Evolutionary conservation across 92 coral and sea anemone species (phyloP), one percentile per base, ranked within the genome.

Genomic region (Montipora capitata): DNA sequence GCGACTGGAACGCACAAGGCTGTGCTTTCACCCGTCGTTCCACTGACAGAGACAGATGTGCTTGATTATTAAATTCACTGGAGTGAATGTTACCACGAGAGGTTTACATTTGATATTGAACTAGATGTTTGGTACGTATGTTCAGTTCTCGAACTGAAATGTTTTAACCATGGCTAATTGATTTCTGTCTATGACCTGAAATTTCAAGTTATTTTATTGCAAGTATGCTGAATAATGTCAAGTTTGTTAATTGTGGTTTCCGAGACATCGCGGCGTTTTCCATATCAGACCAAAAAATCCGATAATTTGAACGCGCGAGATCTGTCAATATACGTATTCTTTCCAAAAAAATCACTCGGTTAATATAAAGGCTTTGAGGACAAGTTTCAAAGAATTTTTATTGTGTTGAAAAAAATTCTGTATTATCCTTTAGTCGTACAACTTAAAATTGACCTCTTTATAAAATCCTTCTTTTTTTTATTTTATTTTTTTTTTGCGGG

Each of bases 361-460:
- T 45, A 8, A 45, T 4, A 2, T 45, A 4, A 4, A 45, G 51
- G 9, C 51, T 45, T 45, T 8, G 51, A 45, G 35, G 35, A 27
- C 7, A 48, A 48, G 52, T 48, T 54, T 54, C 10, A 7, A 16
- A 68, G 14, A 3, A 4, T 13, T 35, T 18, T 16, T 73, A 2
- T 52, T 16, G 4, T 52, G 48, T 68, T 68, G 4, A 52, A 48
- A 80, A 69, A 16, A 51, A 68, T 3, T 68, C 35, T 0, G 40
- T 35, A 48, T 16, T 73, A 27, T 1, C 35, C 35, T 71, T 13
- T 35, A 9, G 40, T 7, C 13, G n/a, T 54, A 57, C 38, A 59
- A 69, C 70, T 68, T 39, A 74, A n/a, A 56, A 81, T 65, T 51
- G 85, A 69, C 85, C 85, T 38, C 68, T 80, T 27, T 66, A n/a